Evolutionary conservation across 2,888 invertebrate genomes (phyloP).

Genomic region (Pyrrhosoma nymphula): DNA sequence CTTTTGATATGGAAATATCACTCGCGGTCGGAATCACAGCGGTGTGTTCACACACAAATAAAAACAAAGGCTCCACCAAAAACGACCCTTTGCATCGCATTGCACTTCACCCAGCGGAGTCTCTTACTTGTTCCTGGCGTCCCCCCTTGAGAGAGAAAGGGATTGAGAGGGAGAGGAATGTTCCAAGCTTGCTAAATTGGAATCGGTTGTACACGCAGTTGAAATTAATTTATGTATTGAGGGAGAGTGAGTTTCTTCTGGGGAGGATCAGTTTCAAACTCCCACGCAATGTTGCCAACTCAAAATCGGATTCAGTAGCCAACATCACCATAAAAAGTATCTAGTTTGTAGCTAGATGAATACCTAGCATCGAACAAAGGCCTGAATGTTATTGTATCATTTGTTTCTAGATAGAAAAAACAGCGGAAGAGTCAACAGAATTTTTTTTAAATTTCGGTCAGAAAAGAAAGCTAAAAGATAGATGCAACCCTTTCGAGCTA

Average conservation of each 20-base stretch:
- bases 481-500: too few relatives aligned
- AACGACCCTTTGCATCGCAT: neutral
- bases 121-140: neutral
- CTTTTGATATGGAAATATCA: conserved; percentile 18
- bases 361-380: too few relatives aligned
- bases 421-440: too few relatives aligned
- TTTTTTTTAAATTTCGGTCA: too few relatives aligned
- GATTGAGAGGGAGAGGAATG: neutral
- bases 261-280: neutral
- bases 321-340: too few relatives aligned
- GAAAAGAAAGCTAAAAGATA: too few relatives aligned
- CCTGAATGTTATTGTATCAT: too few relatives aligned
- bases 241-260: neutral
- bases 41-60: neutral
- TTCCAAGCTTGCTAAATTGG: neutral
- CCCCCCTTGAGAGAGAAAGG: neutral
- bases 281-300: neutral
- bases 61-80: neutral
- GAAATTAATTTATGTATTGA: conserved; percentile 63
- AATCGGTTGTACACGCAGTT: neutral
- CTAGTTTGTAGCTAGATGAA: too few relatives aligned
- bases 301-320: too few relatives aligned
- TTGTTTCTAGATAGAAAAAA: too few relatives aligned
- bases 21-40: neutral
- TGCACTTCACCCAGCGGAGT: neutral